Evolutionary conservation across 2,113 vertebrate genomes (phyloP), one percentile per base, ranked within the genome.

Genomic region (Calypte anna): DNA sequence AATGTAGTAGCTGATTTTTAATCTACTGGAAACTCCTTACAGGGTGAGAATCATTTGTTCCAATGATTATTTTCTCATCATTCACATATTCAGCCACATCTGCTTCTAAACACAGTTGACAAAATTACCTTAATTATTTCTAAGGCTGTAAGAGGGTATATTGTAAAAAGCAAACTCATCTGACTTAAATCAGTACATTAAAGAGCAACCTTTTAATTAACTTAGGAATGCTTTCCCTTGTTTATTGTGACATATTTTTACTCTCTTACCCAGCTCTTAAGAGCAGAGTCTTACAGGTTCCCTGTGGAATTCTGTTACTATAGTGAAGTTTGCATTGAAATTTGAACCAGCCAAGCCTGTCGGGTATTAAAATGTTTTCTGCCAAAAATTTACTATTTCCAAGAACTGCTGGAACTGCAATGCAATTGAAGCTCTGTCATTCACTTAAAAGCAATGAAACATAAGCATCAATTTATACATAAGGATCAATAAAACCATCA

Each of bases 191-290:
- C 61, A 90, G 46, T 73, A 62, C 7, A 7, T 81, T 91, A 78
- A 86, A 74, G 43, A 74, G 51, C 28, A 76, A 51, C 28, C 22
- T 88, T 95, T 83, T 72, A 86, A 95, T 94, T 86, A 95, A 82
- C 50, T 95, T 48, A 24, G 62, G 31, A 91, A 88, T 89, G 24
- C 64, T 88, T 74, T 67, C 7, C 38, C 23, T 70, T 74, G 63
- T 86, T 95, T 78, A 64, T 68, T 76, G 44, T 72, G 68, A 78
- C 73, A 83, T 87, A 54, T 83, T 91, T 77, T 77, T 10, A 23
- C 8, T 38, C 13, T 73, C 55, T 54, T 91, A 93, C 69, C 62
- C 89, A 46, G 63, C 86, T 46, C 58, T 93, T 62, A 70, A 81
- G 25, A 92, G 38, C 50, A 61, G 43, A 66, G 54, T 18, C n/a